Evolutionary conservation across 2,113 vertebrate species (phyloP).

Genomic region (Myotis yumanensis): DNA sequence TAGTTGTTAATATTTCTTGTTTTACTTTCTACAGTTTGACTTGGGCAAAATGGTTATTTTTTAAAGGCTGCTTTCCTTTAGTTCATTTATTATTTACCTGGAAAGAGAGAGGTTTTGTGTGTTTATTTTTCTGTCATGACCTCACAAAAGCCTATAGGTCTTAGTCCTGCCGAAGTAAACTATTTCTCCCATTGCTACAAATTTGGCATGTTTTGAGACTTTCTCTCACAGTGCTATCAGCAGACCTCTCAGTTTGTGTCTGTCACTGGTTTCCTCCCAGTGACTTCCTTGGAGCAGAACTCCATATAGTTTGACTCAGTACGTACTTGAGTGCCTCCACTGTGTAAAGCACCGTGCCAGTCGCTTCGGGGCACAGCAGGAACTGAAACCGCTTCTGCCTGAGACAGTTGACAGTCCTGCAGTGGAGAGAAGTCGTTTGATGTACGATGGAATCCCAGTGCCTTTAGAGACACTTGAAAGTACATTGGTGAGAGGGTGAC

Average conservation of each 20-base stretch:
- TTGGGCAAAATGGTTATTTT: slow-evolving; percentile 14
- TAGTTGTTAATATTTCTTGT: not conserved
- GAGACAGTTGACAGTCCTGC: not conserved
- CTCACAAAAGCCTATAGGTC: not conserved
- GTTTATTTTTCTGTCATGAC: not conserved
- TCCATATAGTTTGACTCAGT: not conserved
- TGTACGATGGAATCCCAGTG: not conserved
- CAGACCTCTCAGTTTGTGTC: not conserved
- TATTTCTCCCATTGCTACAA: not conserved
- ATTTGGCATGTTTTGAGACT: not conserved
- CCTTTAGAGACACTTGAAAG: not conserved
- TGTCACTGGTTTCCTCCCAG: not conserved
- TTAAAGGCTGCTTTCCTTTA: not conserved
- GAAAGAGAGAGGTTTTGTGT: not conserved
- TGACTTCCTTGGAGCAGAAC: not conserved
- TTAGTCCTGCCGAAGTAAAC: not conserved
- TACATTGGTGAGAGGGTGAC: not conserved
- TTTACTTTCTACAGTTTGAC: not conserved
- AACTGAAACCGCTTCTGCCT: not conserved
- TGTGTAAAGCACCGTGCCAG: accelerated
- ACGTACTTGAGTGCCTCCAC: not conserved
- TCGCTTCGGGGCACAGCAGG: not conserved
- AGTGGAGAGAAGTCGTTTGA: not conserved
- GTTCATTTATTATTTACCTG: slow-evolving; percentile 56
- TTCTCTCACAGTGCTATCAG: not conserved